Percentiles rank a stretch among this genome's conserved stretches.
phyloP scores from a whole-genome alignment of 2,113 vertebrate species.

The Protomyctophum bolini region DNA sequence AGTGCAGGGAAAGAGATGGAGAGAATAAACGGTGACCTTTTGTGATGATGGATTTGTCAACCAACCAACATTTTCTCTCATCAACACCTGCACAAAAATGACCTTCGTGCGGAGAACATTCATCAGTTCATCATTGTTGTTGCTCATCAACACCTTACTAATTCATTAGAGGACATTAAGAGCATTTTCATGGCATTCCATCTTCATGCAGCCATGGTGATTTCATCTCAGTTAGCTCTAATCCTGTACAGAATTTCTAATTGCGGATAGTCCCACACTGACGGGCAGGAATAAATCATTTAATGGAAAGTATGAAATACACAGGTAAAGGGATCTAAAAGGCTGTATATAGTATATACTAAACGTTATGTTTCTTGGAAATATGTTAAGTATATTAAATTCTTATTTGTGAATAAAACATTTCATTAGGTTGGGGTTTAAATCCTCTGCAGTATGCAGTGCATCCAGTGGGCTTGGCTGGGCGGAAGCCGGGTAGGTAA shows the following conservation, averaged over 20 bases:
- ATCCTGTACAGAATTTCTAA: constrained; percentile 10
- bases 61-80: constrained; percentile 80
- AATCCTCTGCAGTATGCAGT: too few species aligned
- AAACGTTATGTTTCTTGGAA: too few species aligned
- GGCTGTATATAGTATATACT: too few species aligned
- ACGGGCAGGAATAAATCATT: too few species aligned
- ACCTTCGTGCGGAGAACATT: constrained; percentile 85
- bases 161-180: constrained; percentile 12
- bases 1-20: constrained; percentile 59
- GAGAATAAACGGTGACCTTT: constrained; percentile 89
- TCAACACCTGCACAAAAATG: constrained; percentile 79
- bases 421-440: too few species aligned
- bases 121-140: constrained; percentile 83
- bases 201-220: constrained; percentile 61
- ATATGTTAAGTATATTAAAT: not conserved
- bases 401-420: not conserved
- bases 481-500: too few species aligned
- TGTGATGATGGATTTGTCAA: constrained; percentile 97
- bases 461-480: too few species aligned
- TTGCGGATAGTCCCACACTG: not conserved
- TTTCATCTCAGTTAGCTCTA: constrained; percentile 46
- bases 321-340: too few species aligned
- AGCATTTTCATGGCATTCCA: constrained; percentile 54
- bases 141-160: constrained; percentile 62
- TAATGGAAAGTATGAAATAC: too few species aligned